Conservation (phyloP, 1,140 invertebrate genomes). For the Trachymyrmex septentrionalis region DNA sequence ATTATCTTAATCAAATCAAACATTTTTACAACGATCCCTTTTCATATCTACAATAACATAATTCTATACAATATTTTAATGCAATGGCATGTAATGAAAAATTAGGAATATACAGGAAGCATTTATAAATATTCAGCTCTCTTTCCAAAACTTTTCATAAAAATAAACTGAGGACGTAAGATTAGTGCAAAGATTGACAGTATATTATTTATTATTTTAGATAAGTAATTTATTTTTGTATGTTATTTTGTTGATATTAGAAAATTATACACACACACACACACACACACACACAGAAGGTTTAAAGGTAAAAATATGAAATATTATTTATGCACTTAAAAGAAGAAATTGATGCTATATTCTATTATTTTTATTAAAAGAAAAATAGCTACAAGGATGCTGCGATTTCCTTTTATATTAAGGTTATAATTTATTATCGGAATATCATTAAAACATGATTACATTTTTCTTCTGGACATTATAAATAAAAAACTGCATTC, state of each 20-base stretch:
- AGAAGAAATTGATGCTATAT: constrained; percentile 4
- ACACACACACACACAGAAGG: background rate
- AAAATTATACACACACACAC: background rate
- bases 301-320: background rate
- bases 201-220: constrained; percentile 33
- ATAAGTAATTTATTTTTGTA: constrained; percentile 56
- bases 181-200: constrained; percentile 18
- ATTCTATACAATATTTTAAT: constrained; percentile 60
- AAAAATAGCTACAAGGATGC: background rate
- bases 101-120: constrained; percentile 19
- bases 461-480: constrained; percentile 37
- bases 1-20: constrained; percentile 40
- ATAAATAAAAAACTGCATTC: constrained; percentile 67
- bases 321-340: constrained; percentile 14
- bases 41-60: constrained; percentile 69
- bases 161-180: constrained; percentile 8
- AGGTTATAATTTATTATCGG: constrained; percentile 4
- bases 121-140: constrained; percentile 29
- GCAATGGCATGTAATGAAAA: constrained; percentile 39
- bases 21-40: constrained; percentile 53
- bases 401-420: constrained; percentile 5
- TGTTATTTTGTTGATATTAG: constrained; percentile 9
- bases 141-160: constrained; percentile 13
- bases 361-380: constrained; percentile 35
- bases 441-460: constrained; percentile 48